Base-by-base conservation (phyloP, 2,797 vertebrate species). In the Siniperca undulata region DNA sequence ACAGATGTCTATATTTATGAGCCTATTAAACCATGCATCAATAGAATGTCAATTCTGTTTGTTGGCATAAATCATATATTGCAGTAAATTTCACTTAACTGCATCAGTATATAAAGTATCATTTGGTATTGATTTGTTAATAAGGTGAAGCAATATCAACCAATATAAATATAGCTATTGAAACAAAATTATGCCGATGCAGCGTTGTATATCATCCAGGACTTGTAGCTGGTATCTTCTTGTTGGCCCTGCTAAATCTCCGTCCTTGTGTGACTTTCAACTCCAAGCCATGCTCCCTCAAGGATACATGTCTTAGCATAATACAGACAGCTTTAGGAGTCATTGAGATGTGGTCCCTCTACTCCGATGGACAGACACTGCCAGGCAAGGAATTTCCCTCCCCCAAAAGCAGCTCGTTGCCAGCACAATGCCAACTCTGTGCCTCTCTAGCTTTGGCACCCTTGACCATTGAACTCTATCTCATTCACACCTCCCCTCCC, bases 231-330 rank as follows among this genome's bases (percentile, higher is more conserved):
- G 65, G 58, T 50, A 55, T 81, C 78, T 73, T 77, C 84, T 68
- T n/a, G 46, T 79, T 83, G 77, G 86, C 66, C 13, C 56, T 7
- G 80, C 83, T 88, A 88, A 93, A 74, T 85, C 82, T 89, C 65
- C 13, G 89, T 92, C 94, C 93, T 95, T 95, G 92, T 83, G 68
- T 91, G 95, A 94, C 94, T 94, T 95, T 95, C 85, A 93, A 91
- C 84, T 93, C 62, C 74, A 72, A 90, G 86, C 80, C 52, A 70
- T 73, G 80, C 84, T 89, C 89, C 91, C 93, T 85, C 74, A 91
- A 92, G 94, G 92, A 93, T 91, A 91, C 88, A 94, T 87, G 91
- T 92, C 93, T 95, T 91, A 91, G 88, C 93, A 93, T 93, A 93
- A 92, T 87, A 80, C 87, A 75, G 85, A 80, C 85, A 76, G 92